A percentile compares a stretch with the other conserved stretches of the same genome.
phyloP scores from a whole-genome alignment of 2,888 invertebrate genomes.

The Allygus modestus region DNA sequence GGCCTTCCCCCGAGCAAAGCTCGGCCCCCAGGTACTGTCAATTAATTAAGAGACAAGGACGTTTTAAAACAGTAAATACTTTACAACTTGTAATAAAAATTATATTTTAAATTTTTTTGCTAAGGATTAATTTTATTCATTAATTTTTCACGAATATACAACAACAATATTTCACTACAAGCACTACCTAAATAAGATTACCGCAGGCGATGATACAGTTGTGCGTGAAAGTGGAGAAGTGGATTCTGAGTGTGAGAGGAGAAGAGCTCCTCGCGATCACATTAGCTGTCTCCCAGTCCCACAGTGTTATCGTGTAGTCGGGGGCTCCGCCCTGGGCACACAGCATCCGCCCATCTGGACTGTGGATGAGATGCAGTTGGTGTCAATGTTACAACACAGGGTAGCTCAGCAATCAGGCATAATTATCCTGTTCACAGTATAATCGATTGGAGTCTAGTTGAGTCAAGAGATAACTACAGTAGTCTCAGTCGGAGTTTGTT shows the following conservation, averaged over 20 bases:
- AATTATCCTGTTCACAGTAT: no score
- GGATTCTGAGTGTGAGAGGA: slow-evolving; percentile 20
- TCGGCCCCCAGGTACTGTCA: no score
- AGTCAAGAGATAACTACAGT: no score
- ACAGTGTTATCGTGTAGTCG: slow-evolving; percentile 92
- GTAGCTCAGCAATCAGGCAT: no score
- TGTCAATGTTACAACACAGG: no score
- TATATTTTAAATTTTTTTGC: background rate
- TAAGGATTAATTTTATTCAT: background rate
- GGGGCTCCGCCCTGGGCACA: slow-evolving; percentile 92
- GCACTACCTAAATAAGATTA: no score
- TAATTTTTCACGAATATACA: background rate
- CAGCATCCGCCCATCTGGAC: slow-evolving; percentile 87
- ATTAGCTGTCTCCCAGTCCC: slow-evolving; percentile 90
- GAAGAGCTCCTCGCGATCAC: slow-evolving; percentile 76
- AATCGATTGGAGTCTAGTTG: no score
- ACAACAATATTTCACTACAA: background rate
- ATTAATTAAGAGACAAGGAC: slow-evolving; percentile 11
- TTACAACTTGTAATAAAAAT: background rate
- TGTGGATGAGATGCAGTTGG: no score
- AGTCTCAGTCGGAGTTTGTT: no score
- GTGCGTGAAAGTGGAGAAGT: slow-evolving; percentile 49
- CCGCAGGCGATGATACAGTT: slow-evolving; percentile 47
- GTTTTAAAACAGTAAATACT: background rate
- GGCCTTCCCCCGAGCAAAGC: no score